Percentiles rank a stretch among this genome's conserved stretches.
These are phyloP conservation scores for Albula goreensis DNA, from an alignment of 2,113 vertebrate species.

Conservation along the genomic window DNA sequence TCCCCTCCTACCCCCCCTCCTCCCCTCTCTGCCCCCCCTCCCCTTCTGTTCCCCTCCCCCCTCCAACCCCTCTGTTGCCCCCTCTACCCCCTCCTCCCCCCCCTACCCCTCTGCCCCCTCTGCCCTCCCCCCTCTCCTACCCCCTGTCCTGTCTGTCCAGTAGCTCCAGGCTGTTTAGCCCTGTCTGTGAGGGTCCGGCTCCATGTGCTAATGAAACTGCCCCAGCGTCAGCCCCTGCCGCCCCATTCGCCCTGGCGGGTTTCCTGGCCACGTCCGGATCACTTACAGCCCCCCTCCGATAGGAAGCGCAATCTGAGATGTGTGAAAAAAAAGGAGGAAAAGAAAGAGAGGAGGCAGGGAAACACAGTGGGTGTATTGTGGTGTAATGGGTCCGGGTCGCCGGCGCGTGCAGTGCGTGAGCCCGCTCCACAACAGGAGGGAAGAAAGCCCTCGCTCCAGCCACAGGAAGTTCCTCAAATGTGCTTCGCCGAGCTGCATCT, in stretches of 20 bases:
- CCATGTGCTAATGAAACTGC: no score
- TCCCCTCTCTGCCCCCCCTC: no score
- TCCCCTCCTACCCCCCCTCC: no score
- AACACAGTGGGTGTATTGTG: constrained; percentile 76
- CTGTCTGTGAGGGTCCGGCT: no score
- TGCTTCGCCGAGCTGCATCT: constrained; percentile 80
- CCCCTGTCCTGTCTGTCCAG: no score
- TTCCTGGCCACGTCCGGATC: constrained; percentile 78
- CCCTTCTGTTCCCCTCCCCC: no score
- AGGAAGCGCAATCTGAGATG: constrained; percentile 80
- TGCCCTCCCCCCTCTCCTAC: no score
- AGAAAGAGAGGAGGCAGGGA: constrained; percentile 49
- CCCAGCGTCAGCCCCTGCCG: no score
- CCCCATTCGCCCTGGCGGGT: constrained; percentile 73
- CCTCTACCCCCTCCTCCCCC: no score
- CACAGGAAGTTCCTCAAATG: constrained; percentile 86
- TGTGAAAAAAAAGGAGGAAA: constrained; percentile 52
- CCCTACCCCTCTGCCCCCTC: no score
- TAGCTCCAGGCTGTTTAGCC: no score
- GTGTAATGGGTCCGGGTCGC: constrained; percentile 68
- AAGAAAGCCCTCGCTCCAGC: constrained; percentile 83
- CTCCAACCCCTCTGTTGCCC: no score
- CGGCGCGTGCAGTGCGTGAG: constrained; percentile 76
- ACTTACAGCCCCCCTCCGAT: constrained; percentile 71
- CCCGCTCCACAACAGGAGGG: constrained; percentile 81